Conservation (phyloP, 2,113 vertebrate genomes). For the Trematocara stigmaticum region DNA sequence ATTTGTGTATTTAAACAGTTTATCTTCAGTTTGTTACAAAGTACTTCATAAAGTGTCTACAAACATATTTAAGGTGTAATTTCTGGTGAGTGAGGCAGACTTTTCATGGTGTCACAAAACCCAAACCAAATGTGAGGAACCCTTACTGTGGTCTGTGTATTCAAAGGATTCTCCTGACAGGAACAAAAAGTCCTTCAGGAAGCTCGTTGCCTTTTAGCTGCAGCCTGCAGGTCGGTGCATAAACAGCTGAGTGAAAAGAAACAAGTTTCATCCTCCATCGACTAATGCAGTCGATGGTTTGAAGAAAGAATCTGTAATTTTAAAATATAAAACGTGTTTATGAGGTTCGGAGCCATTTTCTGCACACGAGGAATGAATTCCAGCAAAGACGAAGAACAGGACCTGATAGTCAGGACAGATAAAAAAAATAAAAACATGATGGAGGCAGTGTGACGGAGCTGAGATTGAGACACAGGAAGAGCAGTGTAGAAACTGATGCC, state of each 20-base stretch:
- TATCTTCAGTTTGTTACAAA: background rate
- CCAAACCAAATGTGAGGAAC: background rate
- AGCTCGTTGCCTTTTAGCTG: background rate
- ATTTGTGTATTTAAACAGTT: background rate
- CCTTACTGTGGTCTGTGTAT: background rate
- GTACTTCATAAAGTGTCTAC: background rate
- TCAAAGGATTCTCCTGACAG: background rate
- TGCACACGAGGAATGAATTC: background rate
- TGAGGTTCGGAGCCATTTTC: background rate
- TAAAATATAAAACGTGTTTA: background rate
- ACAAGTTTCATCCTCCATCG: background rate
- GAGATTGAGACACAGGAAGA: constrained; percentile 36
- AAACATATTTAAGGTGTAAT: background rate
- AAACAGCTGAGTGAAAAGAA: background rate
- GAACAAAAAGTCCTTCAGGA: background rate
- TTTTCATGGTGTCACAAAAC: background rate
- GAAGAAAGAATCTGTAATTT: background rate
- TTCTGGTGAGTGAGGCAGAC: background rate
- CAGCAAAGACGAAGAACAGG: constrained; percentile 3
- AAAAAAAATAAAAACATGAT: background rate
- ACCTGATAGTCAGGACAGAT: background rate
- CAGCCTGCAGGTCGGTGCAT: background rate
- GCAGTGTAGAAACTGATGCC: constrained; percentile 9
- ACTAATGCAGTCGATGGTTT: background rate
- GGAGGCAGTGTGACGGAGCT: background rate